phyloP scores from a whole-genome alignment of 2,888 invertebrate genomes.

The Iphiclides podalirius region DNA sequence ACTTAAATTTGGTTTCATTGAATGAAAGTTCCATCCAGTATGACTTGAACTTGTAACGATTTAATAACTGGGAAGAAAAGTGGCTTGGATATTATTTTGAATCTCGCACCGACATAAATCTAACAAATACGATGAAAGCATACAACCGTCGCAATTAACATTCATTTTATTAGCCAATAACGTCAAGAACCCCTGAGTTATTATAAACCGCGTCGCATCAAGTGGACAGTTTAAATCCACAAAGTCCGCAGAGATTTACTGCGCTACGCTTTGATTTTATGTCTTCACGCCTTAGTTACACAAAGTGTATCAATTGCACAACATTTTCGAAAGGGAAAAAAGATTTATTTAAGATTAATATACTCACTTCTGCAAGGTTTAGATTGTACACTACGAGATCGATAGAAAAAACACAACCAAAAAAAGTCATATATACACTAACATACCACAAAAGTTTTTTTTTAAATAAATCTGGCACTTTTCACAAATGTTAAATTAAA shows the following conservation, averaged over 20 bases:
- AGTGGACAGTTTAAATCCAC: conserved; percentile 68
- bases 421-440: conserved; percentile 51
- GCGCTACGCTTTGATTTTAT: conserved; percentile 68
- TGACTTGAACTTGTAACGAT: background rate
- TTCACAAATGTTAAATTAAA: conserved; percentile 36
- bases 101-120: conserved; percentile 16
- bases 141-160: conserved; percentile 32
- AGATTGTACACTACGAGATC: conserved; percentile 38
- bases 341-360: conserved; percentile 31
- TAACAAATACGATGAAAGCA: conserved; percentile 11
- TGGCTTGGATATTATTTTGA: background rate
- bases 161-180: conserved; percentile 51
- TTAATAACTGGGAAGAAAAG: background rate
- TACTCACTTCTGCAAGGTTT: conserved; percentile 60
- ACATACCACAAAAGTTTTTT: conserved; percentile 64
- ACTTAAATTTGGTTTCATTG: no score
- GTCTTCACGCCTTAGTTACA: conserved; percentile 49
- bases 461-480: conserved; percentile 37
- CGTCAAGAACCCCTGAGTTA: conserved; percentile 53
- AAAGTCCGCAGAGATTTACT: conserved; percentile 65
- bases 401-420: conserved; percentile 34
- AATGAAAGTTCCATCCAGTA: no score
- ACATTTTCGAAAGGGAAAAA: conserved; percentile 40
- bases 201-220: conserved; percentile 63
- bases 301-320: conserved; percentile 45